Evolutionary conservation across 2,797 vertebrate species (phyloP), one percentile per base, ranked within the genome.

Genomic region (Enteromius unitaeniatus): DNA sequence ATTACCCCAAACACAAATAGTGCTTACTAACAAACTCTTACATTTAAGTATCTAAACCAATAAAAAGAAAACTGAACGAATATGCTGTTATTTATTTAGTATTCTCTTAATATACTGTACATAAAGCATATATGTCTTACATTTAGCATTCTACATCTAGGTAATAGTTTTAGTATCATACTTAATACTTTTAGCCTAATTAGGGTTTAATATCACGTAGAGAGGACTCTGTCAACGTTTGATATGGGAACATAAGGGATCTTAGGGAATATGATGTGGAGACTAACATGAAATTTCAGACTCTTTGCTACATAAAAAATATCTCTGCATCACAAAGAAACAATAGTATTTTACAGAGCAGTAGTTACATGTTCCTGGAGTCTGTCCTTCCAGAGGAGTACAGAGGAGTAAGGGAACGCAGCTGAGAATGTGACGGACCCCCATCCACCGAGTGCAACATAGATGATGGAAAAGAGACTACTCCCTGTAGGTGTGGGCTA

Each of bases 371-470:
- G 92, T 92, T 95, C 90, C 92, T 93, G 34, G 95, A 94, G 91
- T 96, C 96, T 89, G 96, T 94, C 91, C 95, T 96, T 93, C 95
- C 95, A 0, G 95, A 91, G 0, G 96, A 94, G 91, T 97, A 97
- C 53, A 97, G 93, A 21, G 95, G 95, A 0, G 96, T 96, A 0
- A 95, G 95, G 0, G 96, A 95, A 0, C 94, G 96, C 90, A 96
- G 92, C 86, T 95, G 95, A 13, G 94, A 89, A 53, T 94, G 91
- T 64, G 95, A 93, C 67, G 95, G 93, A 77, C 94, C 92, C 83
- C 92, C 94, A 31, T 94, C 91, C 58, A 94, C 93, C 14, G 95
- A 92, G 77, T 95, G 96, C 88, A 96, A 93, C 34, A 95, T 88
- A 3, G 9, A 95, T 92, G 88, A 96, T 88, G 86, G 91, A 89